Evolutionary conservation across 2,888 invertebrate species (phyloP), one percentile per base, ranked within the genome.

Genomic region (Adelphocoris suturalis): DNA sequence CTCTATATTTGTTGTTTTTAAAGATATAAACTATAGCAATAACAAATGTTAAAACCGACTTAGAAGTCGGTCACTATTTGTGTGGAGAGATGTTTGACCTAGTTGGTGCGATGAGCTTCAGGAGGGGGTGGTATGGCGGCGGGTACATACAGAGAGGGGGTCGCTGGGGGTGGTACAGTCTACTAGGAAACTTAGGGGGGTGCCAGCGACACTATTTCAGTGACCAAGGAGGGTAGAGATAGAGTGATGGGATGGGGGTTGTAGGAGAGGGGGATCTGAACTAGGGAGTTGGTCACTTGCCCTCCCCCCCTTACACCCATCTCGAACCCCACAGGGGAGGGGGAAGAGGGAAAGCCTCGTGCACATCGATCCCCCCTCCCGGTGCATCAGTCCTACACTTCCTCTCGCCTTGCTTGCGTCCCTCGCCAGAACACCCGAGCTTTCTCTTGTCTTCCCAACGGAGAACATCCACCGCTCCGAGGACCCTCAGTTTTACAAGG

Each of bases 371-470:
- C 88, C 88, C 87, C 88, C 88, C 52, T 81, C 57, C 12, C 68
- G 80, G 78, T 88, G 88, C 88, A 88, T 88, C 88, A 88, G 88
- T 88, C 88, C 88, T 57, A 61, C 80, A 88, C 88, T 88, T 88
- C 88, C 88, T 88, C 88, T 88, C 88, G 86, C 76, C 86, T 86
- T 57, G 85, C 57, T 85, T 85, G 76, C 86, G 76, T 76, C 86
- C 68, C 75, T 37, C 46, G 55, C 61, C 75, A 37, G 68, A 47
- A 37, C 87, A 47, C 47, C 48, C 78, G 76, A 76, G 48, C 23
- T 52, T 52, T 28, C 61, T 55, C 82, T 27, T 46, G 52, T 52
- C 82, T 82, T 52, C 82, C 68, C 68, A 23, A 13, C 68, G 68
- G 27, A 23, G 68, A 82, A 19, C 82, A 12, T 23, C 82, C 23